Base-by-base conservation (phyloP, 2,797 vertebrate genomes). In the Sebastolobus alascanus region DNA sequence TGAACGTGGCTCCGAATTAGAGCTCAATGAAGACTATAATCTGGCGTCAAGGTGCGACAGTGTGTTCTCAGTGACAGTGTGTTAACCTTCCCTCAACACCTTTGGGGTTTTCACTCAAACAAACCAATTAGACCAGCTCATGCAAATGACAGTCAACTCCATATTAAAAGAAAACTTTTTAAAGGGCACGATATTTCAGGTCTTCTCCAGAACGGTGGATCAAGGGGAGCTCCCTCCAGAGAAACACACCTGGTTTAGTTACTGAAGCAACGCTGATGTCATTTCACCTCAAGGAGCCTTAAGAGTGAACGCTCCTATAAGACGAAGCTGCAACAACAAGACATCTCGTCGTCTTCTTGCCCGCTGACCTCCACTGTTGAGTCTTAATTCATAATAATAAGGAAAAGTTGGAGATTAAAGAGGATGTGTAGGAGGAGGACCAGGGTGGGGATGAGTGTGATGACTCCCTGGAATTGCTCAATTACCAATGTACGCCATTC, bases 121-220 rank as follows among this genome's bases (percentile, higher is more conserved):
- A 82, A 83, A 81, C 69, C 77, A 85, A 83, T 88, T 70, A 88
- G 18, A 76, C 9, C 29, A 61, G 31, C 2, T 8, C 33, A 70
- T 11, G 71, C 81, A 90, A 90, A 91, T 87, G 80, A 66, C 73
- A 88, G 54, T 89, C 79, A 80, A 40, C 59, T 37, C 82, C 31
- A 69, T 77, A 61, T 78, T 60, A 56, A 75, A 77, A 20, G 25
- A 83, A 84, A 85, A 74, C 38, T 85, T 12, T 33, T 73, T 18
- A 86, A 93, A 95, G 91, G 92, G 92, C 80, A 13, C 85, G 88
- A 84, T 88, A 92, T 94, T 92, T 91, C 52, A 75, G 43, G 56
- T 54, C 61, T 58, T 83, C 54, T 80, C 46, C 63, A 40, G 31
- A 80, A 74, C 18, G 12, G 16, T 43, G 73, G 58, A 60, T 38